A percentile compares a stretch with the other conserved stretches of the same genome.
These are phyloP conservation scores for Orthosia gothica DNA, from an alignment of 2,888 invertebrate genomes.

Conservation along the genomic window DNA sequence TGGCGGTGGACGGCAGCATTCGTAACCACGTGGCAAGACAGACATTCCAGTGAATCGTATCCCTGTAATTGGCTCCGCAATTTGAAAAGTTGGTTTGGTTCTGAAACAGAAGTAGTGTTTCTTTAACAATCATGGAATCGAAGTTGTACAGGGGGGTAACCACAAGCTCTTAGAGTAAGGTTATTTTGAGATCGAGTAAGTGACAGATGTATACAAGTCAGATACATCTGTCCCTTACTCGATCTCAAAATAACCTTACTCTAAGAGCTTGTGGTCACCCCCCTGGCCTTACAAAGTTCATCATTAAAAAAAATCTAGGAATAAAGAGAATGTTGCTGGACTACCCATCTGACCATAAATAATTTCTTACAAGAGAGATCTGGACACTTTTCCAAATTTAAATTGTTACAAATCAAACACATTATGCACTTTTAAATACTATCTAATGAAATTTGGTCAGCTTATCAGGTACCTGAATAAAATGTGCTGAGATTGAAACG, in stretches of 20 bases:
- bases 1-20: constrained; percentile 77
- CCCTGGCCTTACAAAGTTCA: no score
- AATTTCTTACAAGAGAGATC: not conserved
- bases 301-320: no score
- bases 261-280: no score
- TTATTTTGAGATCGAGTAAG: no score
- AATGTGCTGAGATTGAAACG: constrained; percentile 27
- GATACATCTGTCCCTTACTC: no score
- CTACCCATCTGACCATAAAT: not conserved
- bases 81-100: constrained; percentile 28
- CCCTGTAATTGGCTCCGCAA: constrained; percentile 30
- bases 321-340: not conserved
- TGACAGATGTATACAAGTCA: no score
- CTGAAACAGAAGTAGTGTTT: constrained; percentile 31
- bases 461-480: constrained; percentile 11
- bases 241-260: no score
- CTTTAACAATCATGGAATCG: not conserved
- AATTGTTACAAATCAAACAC: not conserved
- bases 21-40: constrained; percentile 83
- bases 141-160: no score
- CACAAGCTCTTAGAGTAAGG: no score
- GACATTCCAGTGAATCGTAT: constrained; percentile 80
- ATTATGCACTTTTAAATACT: not conserved
- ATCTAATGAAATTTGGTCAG: constrained; percentile 42
- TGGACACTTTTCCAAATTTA: not conserved